Evolutionary conservation across 1,140 invertebrate genomes (phyloP), one percentile per base, ranked within the genome.

Genomic region (Lamellibrachia luymesi): DNA sequence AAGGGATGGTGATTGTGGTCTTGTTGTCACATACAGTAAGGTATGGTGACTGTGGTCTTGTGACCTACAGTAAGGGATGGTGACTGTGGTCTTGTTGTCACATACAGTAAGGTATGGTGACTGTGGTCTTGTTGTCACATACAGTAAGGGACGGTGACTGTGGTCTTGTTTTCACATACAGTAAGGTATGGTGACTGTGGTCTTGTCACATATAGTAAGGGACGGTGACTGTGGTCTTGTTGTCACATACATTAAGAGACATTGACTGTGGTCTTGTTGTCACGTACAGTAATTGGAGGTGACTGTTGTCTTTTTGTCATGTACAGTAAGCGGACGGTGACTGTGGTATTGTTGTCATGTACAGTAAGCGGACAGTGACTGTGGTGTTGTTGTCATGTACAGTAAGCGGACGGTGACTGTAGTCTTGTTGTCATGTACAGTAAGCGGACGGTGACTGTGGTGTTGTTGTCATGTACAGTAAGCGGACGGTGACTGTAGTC

Each of bases 401-500:
- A 50, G 38, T 7, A 38, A 49, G 89, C 2, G 50, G 38, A 90
- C 5, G 38, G 38, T 38, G 38, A 38, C 38, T 38, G 10, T n/a
- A 1, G 51, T 49, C 1, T 38, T 38, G 38, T 50, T 49, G 25
- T 13, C 38, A 25, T 38, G 49, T 92, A 13, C n/a, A 51, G 90
- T 27, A 92, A 89, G 89, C 2, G 51, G 50, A 51, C 51, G 22
- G 92, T 92, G 91, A 92, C 94, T 94, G 51, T 94, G 92, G 94
- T 89, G 52, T 94, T 92, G 94, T 93, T 94, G 94, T 94, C 94
- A 96, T 97, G 80, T 56, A 56, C 94, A 98, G 98, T 2, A 97
- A 98, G 51, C 97, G 98, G 95, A 98, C 97, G 96, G 97, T 99
- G 91, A 98, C 98, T 6, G 97, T 27, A 2, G 56, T n/a, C n/a